These are phyloP conservation scores for Mormoops blainvillei DNA, from an alignment of 2,113 vertebrate genomes.

Conservation along the genomic window DNA sequence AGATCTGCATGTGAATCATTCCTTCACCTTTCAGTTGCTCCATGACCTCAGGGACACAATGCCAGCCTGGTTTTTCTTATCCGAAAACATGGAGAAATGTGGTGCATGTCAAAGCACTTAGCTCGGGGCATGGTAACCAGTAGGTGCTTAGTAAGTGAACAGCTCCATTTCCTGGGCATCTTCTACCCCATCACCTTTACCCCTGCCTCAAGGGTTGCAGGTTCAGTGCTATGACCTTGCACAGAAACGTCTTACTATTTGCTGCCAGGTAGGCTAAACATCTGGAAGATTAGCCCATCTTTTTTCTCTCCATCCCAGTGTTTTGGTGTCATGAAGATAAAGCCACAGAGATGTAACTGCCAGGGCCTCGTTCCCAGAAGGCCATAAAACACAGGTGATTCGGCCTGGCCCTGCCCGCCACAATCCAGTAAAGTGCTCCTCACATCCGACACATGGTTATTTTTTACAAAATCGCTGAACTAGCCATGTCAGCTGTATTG, in stretches of 20 bases:
- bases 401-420: not conserved
- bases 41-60: not conserved
- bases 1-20: not conserved
- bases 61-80: not conserved
- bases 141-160: not conserved
- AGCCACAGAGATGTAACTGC: constrained; percentile 38
- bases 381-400: constrained; percentile 46
- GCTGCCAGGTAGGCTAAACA: constrained; percentile 49
- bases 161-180: not conserved
- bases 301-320: not conserved
- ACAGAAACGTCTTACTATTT: constrained; percentile 30
- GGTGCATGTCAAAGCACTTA: not conserved
- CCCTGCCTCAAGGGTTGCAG: not conserved
- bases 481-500: constrained; percentile 66
- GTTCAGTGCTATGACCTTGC: not conserved
- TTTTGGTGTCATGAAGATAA: constrained; percentile 70
- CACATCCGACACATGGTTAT: constrained; percentile 29
- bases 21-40: not conserved
- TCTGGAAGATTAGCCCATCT: constrained; percentile 19
- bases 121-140: not conserved
- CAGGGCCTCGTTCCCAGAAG: constrained; percentile 60
- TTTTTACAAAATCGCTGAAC: constrained; percentile 72
- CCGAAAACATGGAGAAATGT: not conserved
- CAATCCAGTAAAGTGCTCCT: constrained; percentile 52
- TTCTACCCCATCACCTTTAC: not conserved